These are phyloP conservation scores for Oreocharis arfaki DNA, from an alignment of 2,113 vertebrate genomes.

Conservation along the genomic window DNA sequence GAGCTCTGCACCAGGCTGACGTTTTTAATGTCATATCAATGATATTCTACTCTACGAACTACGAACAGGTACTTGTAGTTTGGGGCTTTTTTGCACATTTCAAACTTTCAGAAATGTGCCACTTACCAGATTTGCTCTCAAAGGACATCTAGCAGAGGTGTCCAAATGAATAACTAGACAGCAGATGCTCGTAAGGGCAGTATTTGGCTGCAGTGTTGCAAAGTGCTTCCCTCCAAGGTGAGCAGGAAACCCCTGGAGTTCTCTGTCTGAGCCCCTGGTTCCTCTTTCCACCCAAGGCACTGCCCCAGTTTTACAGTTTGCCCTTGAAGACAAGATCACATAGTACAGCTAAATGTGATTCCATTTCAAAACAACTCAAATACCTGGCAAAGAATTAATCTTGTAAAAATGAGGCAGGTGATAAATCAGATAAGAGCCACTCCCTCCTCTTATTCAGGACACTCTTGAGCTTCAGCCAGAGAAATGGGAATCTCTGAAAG, in stretches of 20 bases:
- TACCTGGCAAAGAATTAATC: background rate
- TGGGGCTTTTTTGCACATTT: fast-evolving
- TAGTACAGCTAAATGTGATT: background rate
- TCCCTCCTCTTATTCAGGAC: background rate
- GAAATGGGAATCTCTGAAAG: background rate
- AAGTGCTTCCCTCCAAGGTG: background rate
- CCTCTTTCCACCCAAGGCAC: background rate
- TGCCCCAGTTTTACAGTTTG: background rate
- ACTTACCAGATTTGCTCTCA: background rate
- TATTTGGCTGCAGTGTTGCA: background rate
- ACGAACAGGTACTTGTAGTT: background rate
- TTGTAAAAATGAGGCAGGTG: background rate
- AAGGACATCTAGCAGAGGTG: background rate
- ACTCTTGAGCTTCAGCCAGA: background rate
- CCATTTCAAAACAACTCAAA: background rate
- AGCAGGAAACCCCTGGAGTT: background rate
- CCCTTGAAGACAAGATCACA: background rate
- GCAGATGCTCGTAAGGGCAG: background rate
- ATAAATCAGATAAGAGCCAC: background rate
- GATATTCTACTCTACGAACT: background rate
- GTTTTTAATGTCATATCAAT: background rate
- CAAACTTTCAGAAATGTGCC: background rate
- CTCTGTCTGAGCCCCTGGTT: background rate
- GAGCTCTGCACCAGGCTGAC: background rate
- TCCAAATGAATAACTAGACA: background rate